Evolutionary conservation across 1,140 invertebrate species (phyloP).

Genomic region (Drosophila carrolli): DNA sequence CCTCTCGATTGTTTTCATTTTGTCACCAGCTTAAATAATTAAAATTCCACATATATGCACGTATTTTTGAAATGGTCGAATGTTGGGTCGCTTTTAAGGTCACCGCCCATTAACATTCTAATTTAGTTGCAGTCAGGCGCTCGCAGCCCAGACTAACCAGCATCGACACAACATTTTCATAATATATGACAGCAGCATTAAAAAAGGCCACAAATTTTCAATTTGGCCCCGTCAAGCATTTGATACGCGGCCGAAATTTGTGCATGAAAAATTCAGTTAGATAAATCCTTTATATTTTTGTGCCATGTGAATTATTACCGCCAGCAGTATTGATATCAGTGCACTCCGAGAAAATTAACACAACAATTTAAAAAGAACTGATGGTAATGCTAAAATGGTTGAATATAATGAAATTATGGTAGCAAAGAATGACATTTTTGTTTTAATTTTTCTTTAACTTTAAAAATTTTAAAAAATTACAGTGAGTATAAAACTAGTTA

Average conservation of each 20-base stretch:
- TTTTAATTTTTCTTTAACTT: no score
- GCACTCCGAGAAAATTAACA: background rate
- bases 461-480: no score
- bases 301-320: slow-evolving; percentile 37
- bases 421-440: no score
- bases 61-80: slow-evolving; percentile 2
- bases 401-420: no score
- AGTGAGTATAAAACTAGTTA: no score
- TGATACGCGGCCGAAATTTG: slow-evolving; percentile 30
- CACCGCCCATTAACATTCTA: slow-evolving; percentile 53
- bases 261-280: slow-evolving; percentile 54
- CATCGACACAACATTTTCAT: slow-evolving; percentile 33
- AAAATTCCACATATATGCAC: slow-evolving; percentile 52
- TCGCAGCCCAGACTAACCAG: background rate
- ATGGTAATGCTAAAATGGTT: no score
- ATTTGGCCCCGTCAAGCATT: slow-evolving; percentile 38
- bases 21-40: slow-evolving; percentile 66
- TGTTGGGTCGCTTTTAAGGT: slow-evolving; percentile 6
- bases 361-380: no score
- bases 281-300: slow-evolving; percentile 39
- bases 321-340: background rate
- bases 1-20: slow-evolving; percentile 27
- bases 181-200: slow-evolving; percentile 46
- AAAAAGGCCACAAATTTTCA: slow-evolving; percentile 44
- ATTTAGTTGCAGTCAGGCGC: slow-evolving; percentile 18